Conservation (phyloP, 1,140 invertebrate genomes). For the Drosophila pseudoananassae region DNA sequence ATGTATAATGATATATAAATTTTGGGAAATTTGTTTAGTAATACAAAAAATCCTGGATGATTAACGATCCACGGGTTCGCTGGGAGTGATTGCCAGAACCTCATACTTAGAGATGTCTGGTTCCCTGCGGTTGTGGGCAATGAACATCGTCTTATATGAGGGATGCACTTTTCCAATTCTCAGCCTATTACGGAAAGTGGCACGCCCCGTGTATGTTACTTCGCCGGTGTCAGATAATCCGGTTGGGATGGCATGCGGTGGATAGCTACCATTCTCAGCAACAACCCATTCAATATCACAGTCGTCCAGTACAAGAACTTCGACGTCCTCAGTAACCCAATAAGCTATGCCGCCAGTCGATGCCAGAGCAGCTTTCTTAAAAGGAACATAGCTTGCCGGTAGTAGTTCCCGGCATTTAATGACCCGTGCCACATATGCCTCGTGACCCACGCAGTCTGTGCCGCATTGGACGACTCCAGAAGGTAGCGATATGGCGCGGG, state of each 20-base stretch:
- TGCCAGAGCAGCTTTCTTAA: slow-evolving; percentile 47
- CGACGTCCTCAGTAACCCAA: slow-evolving; percentile 63
- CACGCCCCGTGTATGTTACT: slow-evolving; percentile 87
- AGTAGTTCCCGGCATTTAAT: slow-evolving; percentile 63
- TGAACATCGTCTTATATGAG: slow-evolving; percentile 88
- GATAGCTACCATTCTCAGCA: slow-evolving; percentile 85
- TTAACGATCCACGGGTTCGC: slow-evolving; percentile 4
- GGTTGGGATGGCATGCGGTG: slow-evolving; percentile 85
- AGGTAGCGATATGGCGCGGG: slow-evolving; percentile 4
- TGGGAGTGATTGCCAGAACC: slow-evolving; percentile 53
- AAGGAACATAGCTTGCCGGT: slow-evolving; percentile 64
- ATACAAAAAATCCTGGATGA: neutral
- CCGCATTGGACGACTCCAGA: slow-evolving; percentile 61
- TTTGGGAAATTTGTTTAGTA: too few species aligned
- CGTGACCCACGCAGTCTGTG: slow-evolving; percentile 56
- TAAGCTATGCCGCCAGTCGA: slow-evolving; percentile 45
- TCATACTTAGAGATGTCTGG: slow-evolving; percentile 66
- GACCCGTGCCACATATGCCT: slow-evolving; percentile 68
- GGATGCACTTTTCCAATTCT: slow-evolving; percentile 90
- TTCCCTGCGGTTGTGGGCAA: slow-evolving; percentile 88
- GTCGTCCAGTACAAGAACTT: slow-evolving; percentile 85
- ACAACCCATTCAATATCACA: slow-evolving; percentile 85
- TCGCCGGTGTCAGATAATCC: slow-evolving; percentile 87
- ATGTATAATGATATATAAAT: too few species aligned
- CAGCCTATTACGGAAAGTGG: slow-evolving; percentile 85